Evolutionary conservation across 2,113 vertebrate species (phyloP), one percentile per base, ranked within the genome.

Genomic region (Phylloscopus whistleri): DNA sequence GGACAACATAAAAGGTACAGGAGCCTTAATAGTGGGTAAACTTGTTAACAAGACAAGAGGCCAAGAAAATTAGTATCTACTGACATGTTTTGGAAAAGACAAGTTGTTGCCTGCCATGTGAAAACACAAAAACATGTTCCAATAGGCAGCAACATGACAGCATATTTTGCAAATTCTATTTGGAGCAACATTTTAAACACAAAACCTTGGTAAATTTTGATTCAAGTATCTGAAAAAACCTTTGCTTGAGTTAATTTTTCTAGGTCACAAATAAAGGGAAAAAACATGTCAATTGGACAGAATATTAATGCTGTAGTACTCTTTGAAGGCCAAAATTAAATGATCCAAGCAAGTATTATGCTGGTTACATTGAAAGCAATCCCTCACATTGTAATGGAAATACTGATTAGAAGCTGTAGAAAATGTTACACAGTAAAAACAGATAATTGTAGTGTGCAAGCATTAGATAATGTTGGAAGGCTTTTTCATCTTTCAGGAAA

Each of bases 341-440:
- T 23, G 28, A 92, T 48, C 20, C 76, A 78, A 88, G 52, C 19
- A 77, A 87, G 49, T 27, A 81, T 39, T 30, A 74, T 28, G 44
- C 48, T 92, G 56, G 44, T 63, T 92, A 81, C 35, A 55, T 35
- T 72, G 56, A 81, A 1, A 89, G 46, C 37, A 75, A 84, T 56
- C 52, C 69, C 62, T 78, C 30, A 16, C 16, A 75, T 6, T 78
- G 24, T 64, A 92, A 91, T 94, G 86, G 96, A 93, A 93, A 92
- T 28, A 67, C 33, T 72, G 68, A 93, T 58, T 58, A 85, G 59
- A 88, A 93, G 63, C 85, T 91, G 82, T 49, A 89, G 62, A 76
- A 82, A 92, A 66, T 37, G 33, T 39, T 69, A 20, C 21, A 58
- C 41, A 79, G 37, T 75, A 78, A 89, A 60, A 87, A 4, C 21